Evolutionary conservation across 2,113 vertebrate species (phyloP).

Genomic region (Myxocyprinus asiaticus): DNA sequence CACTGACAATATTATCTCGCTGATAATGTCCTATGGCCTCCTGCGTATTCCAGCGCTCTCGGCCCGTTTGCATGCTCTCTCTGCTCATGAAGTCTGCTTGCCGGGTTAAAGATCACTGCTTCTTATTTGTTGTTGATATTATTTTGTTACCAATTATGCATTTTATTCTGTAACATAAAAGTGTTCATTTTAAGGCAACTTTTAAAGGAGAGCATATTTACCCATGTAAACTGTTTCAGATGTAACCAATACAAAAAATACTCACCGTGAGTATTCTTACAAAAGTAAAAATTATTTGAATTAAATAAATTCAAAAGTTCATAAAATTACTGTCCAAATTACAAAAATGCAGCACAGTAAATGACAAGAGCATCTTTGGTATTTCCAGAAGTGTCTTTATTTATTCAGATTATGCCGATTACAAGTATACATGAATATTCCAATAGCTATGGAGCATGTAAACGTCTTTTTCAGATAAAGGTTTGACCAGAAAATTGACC

Average conservation of each 20-base stretch:
- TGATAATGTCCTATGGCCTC: slow-evolving; percentile 77
- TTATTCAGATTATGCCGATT: too few relatives aligned
- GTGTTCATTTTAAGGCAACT: background rate
- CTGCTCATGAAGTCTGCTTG: background rate
- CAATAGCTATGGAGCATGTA: too few relatives aligned
- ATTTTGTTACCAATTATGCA: background rate
- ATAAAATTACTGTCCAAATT: too few relatives aligned
- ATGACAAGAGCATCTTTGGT: too few relatives aligned
- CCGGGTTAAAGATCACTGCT: background rate
- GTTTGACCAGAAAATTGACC: too few relatives aligned
- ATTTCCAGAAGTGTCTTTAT: too few relatives aligned
- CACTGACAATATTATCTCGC: slow-evolving; percentile 76
- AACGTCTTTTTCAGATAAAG: too few relatives aligned
- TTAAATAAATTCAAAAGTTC: too few relatives aligned
- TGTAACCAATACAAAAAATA: background rate
- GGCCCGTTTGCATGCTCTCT: background rate
- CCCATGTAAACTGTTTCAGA: background rate
- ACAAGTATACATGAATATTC: too few relatives aligned
- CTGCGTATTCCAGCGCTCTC: background rate
- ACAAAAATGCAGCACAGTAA: too few relatives aligned
- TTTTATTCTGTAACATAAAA: background rate
- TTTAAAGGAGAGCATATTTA: background rate
- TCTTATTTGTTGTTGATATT: background rate
- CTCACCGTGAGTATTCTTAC: too few relatives aligned
- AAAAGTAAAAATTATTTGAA: too few relatives aligned